These are phyloP conservation scores for Lasioglossum leucozonium DNA, from an alignment of 2,888 invertebrate genomes.

Conservation along the genomic window DNA sequence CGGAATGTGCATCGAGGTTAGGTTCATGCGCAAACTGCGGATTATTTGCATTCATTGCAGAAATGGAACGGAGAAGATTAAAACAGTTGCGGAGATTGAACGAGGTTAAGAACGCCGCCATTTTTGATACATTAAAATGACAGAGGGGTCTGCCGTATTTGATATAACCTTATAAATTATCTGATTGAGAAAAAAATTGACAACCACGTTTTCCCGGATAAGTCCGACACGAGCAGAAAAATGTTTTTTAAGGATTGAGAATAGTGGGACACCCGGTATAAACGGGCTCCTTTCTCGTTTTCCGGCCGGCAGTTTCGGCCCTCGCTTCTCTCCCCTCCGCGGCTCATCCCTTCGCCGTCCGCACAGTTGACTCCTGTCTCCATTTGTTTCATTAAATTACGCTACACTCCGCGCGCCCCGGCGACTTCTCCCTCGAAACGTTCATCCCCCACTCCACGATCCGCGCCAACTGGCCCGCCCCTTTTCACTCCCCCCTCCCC, in stretches of 20 bases:
- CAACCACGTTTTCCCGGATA: not conserved
- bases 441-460: conserved; percentile 16
- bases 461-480: conserved; percentile 15
- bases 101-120: not conserved
- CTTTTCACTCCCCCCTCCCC: not conserved
- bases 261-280: not conserved
- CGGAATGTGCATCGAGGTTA: not conserved
- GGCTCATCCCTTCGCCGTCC: conserved; percentile 54
- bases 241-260: not conserved
- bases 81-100: not conserved
- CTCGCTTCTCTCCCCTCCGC: not conserved
- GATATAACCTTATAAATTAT: too few species aligned
- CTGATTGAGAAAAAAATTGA: not conserved
- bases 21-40: not conserved
- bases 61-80: not conserved
- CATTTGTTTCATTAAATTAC: conserved; percentile 80
- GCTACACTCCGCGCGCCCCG: conserved; percentile 42
- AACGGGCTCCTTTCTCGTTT: conserved; percentile 1
- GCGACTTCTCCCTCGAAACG: conserved; percentile 14
- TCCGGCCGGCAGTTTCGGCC: not conserved
- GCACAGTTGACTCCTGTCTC: conserved; percentile 76
- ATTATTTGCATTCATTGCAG: too few species aligned
- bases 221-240: accelerated
- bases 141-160: not conserved
- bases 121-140: not conserved